phyloP scores from a whole-genome alignment of 2,888 invertebrate species.

The Ochropleura leucogaster region DNA sequence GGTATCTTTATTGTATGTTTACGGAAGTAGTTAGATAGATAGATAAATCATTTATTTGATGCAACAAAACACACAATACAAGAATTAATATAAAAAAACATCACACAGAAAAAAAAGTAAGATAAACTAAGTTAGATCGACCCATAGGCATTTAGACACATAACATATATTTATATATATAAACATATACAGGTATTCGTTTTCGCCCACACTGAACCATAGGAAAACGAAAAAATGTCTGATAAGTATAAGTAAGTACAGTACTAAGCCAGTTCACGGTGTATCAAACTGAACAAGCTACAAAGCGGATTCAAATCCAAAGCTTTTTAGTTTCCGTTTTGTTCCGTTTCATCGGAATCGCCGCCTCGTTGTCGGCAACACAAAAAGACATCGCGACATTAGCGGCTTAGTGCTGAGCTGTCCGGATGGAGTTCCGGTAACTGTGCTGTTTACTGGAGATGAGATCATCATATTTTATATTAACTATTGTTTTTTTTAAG shows the following conservation, averaged over 20 bases:
- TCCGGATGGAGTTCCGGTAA: not conserved
- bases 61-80: too few species aligned
- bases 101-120: too few species aligned
- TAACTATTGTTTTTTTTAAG: not conserved
- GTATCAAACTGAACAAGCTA: slow-evolving; percentile 21
- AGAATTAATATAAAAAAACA: too few species aligned
- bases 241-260: not conserved
- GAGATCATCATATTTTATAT: not conserved
- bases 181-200: too few species aligned
- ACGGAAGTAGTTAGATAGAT: too few species aligned
- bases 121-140: too few species aligned
- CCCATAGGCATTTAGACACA: too few species aligned
- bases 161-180: too few species aligned
- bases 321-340: slow-evolving; percentile 30
- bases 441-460: slow-evolving; percentile 3
- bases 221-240: not conserved
- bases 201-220: not conserved
- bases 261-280: not conserved
- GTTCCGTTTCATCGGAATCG: slow-evolving; percentile 32
- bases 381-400: slow-evolving; percentile 27
- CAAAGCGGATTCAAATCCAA: slow-evolving; percentile 41
- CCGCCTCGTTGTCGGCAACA: slow-evolving; percentile 8
- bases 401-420: slow-evolving; percentile 34
- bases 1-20: too few species aligned
- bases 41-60: too few species aligned